Evolutionary conservation across 1,140 invertebrate genomes (phyloP).

Genomic region (Cyphomyrmex costatus): DNA sequence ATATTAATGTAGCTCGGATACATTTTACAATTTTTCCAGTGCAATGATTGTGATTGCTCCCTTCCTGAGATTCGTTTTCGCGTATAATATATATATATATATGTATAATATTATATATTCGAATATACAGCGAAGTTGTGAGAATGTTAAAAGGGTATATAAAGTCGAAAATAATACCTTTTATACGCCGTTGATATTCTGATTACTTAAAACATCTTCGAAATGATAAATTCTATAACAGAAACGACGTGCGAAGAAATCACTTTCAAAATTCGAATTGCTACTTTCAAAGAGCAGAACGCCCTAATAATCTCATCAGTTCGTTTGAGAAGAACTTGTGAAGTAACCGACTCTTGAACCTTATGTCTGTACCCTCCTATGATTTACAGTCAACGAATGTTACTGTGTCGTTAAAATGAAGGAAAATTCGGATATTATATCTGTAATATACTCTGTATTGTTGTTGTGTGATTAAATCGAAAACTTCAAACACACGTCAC

Average conservation of each 20-base stretch:
- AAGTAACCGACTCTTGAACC: conserved; percentile 71
- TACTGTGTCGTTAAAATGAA: conserved; percentile 72
- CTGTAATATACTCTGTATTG: conserved; percentile 86
- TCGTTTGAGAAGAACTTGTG: conserved; percentile 38
- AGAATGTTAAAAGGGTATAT: conserved; percentile 9
- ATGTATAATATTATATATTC: neutral
- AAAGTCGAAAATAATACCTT: neutral
- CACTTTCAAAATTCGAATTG: neutral
- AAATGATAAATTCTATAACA: neutral
- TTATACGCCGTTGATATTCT: neutral
- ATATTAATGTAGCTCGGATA: conserved; percentile 16
- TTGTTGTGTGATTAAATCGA: conserved; percentile 86
- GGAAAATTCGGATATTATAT: conserved; percentile 82
- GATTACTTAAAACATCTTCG: neutral
- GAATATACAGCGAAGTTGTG: conserved; percentile 31
- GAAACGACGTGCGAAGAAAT: conserved; percentile 7
- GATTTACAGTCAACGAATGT: conserved; percentile 79
- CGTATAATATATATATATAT: neutral
- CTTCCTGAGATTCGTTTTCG: conserved; percentile 11
- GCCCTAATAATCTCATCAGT: conserved; percentile 7
- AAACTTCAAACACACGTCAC: conserved; percentile 57
- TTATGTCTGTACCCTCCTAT: conserved; percentile 65
- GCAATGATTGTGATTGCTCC: conserved; percentile 14
- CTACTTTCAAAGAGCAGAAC: neutral
- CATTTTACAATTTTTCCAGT: conserved; percentile 28